Evolutionary conservation across 2,888 invertebrate species (phyloP), one percentile per base, ranked within the genome.

Genomic region (Apamea crenata): DNA sequence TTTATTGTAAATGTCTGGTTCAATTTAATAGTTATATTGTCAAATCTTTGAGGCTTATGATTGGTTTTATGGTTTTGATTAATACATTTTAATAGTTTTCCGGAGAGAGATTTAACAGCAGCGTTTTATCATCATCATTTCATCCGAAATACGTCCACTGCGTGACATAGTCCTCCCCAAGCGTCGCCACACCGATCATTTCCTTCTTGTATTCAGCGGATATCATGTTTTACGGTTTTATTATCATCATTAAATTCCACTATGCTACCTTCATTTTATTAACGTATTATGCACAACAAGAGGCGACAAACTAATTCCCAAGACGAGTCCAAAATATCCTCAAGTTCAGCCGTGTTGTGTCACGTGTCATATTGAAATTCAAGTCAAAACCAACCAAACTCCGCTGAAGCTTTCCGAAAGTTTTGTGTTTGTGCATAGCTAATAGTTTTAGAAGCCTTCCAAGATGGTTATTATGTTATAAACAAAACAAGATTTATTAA

Each of bases 381-480:
- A 47, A 65, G 32, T 78, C 36, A 50, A 32, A 63, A 68, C 67
- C 61, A 63, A 83, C 65, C 18, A 8, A 69, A 81, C 65, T 78
- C 21, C n/a, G 7, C n/a, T n/a, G n/a, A 25, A 56, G n/a, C 56
- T 77, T 63, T 44, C 16, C 5, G 7, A 40, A 83, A 84, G 40
- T 50, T 83, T 56, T 36, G 6, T 68, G 67, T 78, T 83, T 81
- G 29, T 78, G 78, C 78, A 63, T 68, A 68, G 25, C 25, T 80
- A 77, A 78, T 83, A 59, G 40, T 67, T 70, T 36, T 2, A 53
- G 36, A 32, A 67, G 36, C 36, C 29, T 40, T 47, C 36, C 44
- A 61, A 47, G 36, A 29, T 12, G 3, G 18, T 83, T 63, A 36
- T 16, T n/a, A 63, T 40, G n/a, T 21, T n/a, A 14, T 16, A 59